Evolutionary conservation across 2,888 invertebrate genomes (phyloP), one percentile per base, ranked within the genome.

Genomic region (Aphidius colemani): DNA sequence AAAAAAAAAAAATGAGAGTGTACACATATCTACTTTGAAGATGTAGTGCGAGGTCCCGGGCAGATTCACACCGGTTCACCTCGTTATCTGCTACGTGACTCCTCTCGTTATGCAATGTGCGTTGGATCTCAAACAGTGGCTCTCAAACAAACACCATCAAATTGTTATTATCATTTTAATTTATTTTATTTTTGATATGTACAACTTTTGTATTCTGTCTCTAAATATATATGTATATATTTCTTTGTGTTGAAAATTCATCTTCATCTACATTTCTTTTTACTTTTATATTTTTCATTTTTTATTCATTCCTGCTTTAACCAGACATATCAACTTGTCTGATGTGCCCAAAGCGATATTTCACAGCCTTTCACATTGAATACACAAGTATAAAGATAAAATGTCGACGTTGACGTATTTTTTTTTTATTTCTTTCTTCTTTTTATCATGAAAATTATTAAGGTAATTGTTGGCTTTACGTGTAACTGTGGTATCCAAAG

Each of bases 81-180:
- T 65, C 68, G 57, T 66, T 68, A 68, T 59, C 50, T 59, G 46
- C 30, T 68, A 65, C 63, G 63, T 65, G 65, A 63, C 65, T 64
- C 56, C 59, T 48, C 53, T 53, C 41, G 53, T 53, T 53, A 53
- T 53, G 53, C 9, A 53, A 53, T 53, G 13, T 53, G 41, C 7
- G n/a, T 11, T 53, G 40, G 11, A 13, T 48, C 7, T 53, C 43
- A 30, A 53, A 53, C 40, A 53, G 43, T 43, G 39, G 7, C 43
- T 53, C 11, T 9, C 40, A 46, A 53, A 53, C 10, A 41, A 40
- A 0, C 53, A 53, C 41, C 53, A 53, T 40, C 1, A 11, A 7
- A 13, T 11, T 13, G 7, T 11, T 48, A 11, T 48, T 11, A 48
- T 48, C 13, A 11, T 13, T 11, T 11, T 48, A 11, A 48, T 13